Conservation (phyloP, 1,140 invertebrate species). For the Caenorhabditis tropicalis region DNA sequence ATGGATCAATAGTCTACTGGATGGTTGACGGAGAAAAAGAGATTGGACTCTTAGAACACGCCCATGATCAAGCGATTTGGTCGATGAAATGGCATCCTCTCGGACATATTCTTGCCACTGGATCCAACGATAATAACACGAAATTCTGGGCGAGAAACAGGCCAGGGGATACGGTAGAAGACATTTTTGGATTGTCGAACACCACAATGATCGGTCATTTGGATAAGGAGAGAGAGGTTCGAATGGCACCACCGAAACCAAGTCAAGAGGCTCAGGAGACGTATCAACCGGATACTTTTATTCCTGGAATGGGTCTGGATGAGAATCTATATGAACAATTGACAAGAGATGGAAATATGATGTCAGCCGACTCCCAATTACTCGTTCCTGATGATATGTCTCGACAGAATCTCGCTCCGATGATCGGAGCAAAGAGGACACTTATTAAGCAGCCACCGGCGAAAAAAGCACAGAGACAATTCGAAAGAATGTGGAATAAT, state of each 20-base stretch:
- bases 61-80: slow-evolving; percentile 99
- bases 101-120: slow-evolving; percentile 88
- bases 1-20: slow-evolving; percentile 97
- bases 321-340: slow-evolving; percentile 74
- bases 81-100: slow-evolving; percentile 97
- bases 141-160: slow-evolving; percentile 99
- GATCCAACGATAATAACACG: slow-evolving; percentile 72
- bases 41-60: slow-evolving; percentile 92
- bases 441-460: slow-evolving; percentile 69
- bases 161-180: slow-evolving; percentile 95
- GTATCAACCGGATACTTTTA: neutral
- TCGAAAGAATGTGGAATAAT: slow-evolving; percentile 69
- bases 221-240: slow-evolving; percentile 49
- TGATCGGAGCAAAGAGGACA: slow-evolving; percentile 45
- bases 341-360: slow-evolving; percentile 59
- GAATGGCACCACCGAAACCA: neutral
- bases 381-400: slow-evolving; percentile 58
- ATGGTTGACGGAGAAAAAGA: slow-evolving; percentile 84
- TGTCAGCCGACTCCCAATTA: slow-evolving; percentile 9
- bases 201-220: slow-evolving; percentile 47
- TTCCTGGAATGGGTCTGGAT: slow-evolving; percentile 94
- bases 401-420: neutral
- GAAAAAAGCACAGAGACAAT: slow-evolving; percentile 68
- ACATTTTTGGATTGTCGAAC: slow-evolving; percentile 77
- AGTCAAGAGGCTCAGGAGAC: neutral